Evolutionary conservation across 2,113 vertebrate species (phyloP).

Genomic region (Lampris megalopsis): DNA sequence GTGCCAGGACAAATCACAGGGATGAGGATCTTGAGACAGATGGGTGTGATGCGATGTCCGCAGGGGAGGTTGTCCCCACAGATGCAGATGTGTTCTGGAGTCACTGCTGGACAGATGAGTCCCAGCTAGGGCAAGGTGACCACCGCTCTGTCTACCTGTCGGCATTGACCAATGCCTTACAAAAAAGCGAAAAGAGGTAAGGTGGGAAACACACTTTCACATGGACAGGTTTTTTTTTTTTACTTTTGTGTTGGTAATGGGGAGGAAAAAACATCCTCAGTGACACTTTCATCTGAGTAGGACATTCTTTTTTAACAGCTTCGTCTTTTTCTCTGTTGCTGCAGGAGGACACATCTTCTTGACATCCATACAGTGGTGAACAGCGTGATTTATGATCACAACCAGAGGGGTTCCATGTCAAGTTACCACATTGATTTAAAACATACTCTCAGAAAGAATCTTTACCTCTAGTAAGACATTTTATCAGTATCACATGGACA

Average conservation of each 20-base stretch:
- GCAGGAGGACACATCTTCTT: conserved; percentile 83
- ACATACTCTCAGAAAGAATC: conserved; percentile 89
- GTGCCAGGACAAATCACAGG: not conserved
- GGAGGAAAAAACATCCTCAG: no score
- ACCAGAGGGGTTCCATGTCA: conserved; percentile 70
- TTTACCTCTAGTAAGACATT: conserved; percentile 78
- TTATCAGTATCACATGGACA: not conserved
- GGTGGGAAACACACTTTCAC: not conserved
- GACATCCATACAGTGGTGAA: conserved; percentile 89
- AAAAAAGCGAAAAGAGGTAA: conserved; percentile 82
- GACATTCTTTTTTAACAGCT: not conserved
- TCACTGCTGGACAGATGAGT: conserved; percentile 83
- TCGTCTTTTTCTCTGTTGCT: conserved; percentile 30
- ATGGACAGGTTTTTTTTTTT: not conserved
- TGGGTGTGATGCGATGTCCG: conserved; percentile 29
- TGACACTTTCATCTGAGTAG: not conserved
- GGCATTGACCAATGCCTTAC: conserved; percentile 80
- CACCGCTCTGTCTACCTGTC: conserved; percentile 84
- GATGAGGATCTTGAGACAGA: conserved; percentile 82
- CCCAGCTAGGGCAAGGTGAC: conserved; percentile 65
- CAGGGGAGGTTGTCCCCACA: conserved; percentile 69
- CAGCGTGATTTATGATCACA: conserved; percentile 82
- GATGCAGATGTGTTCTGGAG: conserved; percentile 94
- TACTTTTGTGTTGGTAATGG: no score
- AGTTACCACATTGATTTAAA: conserved; percentile 82